A percentile compares a stretch with the other conserved stretches of the same genome.
Conservation (phyloP, 2,113 vertebrate genomes). For the Zosterops hypoxanthus region DNA sequence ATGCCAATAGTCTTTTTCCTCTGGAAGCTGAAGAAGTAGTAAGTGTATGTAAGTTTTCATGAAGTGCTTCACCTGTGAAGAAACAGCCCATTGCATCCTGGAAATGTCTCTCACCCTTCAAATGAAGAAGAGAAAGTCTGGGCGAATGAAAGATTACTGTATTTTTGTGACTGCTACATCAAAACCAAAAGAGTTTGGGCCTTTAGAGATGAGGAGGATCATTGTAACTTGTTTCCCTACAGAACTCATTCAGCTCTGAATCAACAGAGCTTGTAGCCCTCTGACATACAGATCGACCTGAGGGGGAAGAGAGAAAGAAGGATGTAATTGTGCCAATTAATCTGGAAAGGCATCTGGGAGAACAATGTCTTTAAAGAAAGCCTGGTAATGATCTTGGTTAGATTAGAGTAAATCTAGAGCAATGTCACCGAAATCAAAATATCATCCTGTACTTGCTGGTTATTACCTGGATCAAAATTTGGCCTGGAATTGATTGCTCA, state of each 20-base stretch:
- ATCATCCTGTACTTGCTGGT: neutral
- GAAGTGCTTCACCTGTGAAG: neutral
- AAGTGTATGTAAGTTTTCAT: neutral
- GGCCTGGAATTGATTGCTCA: neutral
- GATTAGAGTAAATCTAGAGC: neutral
- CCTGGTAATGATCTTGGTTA: neutral
- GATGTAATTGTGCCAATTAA: conserved; percentile 72
- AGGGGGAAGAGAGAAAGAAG: conserved; percentile 30
- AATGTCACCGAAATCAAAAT: neutral
- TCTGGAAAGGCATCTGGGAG: conserved; percentile 59
- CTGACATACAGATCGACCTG: conserved; percentile 49
- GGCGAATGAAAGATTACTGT: neutral
- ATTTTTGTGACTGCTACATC: conserved; percentile 14
- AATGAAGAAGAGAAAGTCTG: neutral
- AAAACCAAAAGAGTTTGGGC: neutral
- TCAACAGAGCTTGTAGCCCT: conserved; percentile 48
- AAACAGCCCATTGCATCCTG: neutral
- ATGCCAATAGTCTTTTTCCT: conserved; percentile 1
- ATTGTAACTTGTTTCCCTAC: neutral
- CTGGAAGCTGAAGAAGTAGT: neutral
- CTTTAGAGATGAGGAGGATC: neutral
- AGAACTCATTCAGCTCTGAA: conserved; percentile 45
- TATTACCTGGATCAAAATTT: neutral
- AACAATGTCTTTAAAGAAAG: conserved; percentile 26
- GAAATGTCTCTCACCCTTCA: neutral